Evolutionary conservation across 2,888 invertebrate species (phyloP), one percentile per base, ranked within the genome.

Genomic region (Lysandra coridon): DNA sequence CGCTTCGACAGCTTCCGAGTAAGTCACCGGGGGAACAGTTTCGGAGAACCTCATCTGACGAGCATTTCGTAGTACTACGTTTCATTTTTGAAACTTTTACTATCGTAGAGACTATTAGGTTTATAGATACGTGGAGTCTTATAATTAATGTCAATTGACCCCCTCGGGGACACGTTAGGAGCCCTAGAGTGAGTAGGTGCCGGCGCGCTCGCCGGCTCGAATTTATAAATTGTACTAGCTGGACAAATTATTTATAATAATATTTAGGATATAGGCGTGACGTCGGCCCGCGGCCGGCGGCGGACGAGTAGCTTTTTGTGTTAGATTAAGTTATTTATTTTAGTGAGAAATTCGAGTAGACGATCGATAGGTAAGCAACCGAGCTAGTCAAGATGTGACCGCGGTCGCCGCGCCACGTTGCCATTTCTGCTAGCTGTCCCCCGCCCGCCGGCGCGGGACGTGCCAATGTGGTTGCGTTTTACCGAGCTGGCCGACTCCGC

Each of bases 221-320:
- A 87, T 87, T 87, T 87, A 87, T 85, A 87, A 88, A 87, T 87
- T 88, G 88, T 90, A 88, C 86, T 91, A 92, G 90, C 87, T 89
- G 93, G 93, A 93, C 92, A 93, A 92, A 92, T 90, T 92, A 92
- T 92, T 92, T 91, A 90, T 91, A 91, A 90, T 91, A 91, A 87
- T 85, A 85, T 81, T 83, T 88, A 89, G 87, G 82, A 80, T 84
- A 88, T 87, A 79, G 85, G 85, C 85, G 87, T 85, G 84, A 83
- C 73, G 73, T 78, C 75, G 79, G 83, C 82, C 85, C 84, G 82
- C 78, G 78, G 74, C 57, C 44, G 75, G 73, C 79, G 62, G 23
- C 75, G 57, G 30, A 44, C 62, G 75, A 75, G 85, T 84, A 89
- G 89, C 86, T 87, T 85, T 90, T 87, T 86, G 88, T 88, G 87